These are phyloP conservation scores for Mya arenaria DNA, from an alignment of 1,140 invertebrate species.

Conservation along the genomic window DNA sequence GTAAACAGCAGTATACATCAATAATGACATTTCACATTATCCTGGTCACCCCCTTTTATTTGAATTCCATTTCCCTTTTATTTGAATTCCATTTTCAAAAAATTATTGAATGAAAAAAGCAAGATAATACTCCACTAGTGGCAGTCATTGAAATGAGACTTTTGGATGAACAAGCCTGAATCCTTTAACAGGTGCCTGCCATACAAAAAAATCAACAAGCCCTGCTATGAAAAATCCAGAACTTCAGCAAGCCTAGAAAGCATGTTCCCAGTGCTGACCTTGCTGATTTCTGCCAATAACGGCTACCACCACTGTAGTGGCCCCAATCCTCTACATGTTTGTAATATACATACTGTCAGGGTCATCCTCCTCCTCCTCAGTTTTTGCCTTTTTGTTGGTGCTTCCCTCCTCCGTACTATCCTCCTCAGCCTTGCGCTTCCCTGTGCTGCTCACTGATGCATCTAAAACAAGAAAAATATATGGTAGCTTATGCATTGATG, in stretches of 20 bases:
- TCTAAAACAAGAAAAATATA: too few relatives aligned
- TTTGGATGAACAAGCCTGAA: too few relatives aligned
- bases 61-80: neutral
- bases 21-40: neutral
- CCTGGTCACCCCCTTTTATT: neutral
- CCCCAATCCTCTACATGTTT: neutral
- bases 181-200: neutral
- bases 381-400: too few relatives aligned
- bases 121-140: neutral
- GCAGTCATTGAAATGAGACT: neutral
- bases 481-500: too few relatives aligned
- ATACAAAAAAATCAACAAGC: neutral
- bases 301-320: neutral
- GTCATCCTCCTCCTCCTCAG: slow-evolving; percentile 12
- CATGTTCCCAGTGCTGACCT: neutral
- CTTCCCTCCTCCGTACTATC: too few relatives aligned
- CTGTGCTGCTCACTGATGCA: too few relatives aligned
- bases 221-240: neutral
- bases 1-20: neutral
- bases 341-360: slow-evolving; percentile 3
- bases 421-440: too few relatives aligned
- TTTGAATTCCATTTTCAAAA: neutral
- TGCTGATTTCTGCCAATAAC: neutral
- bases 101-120: neutral
- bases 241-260: neutral